phyloP scores from a whole-genome alignment of 1,140 invertebrate genomes.

The Plectus sambesii region DNA sequence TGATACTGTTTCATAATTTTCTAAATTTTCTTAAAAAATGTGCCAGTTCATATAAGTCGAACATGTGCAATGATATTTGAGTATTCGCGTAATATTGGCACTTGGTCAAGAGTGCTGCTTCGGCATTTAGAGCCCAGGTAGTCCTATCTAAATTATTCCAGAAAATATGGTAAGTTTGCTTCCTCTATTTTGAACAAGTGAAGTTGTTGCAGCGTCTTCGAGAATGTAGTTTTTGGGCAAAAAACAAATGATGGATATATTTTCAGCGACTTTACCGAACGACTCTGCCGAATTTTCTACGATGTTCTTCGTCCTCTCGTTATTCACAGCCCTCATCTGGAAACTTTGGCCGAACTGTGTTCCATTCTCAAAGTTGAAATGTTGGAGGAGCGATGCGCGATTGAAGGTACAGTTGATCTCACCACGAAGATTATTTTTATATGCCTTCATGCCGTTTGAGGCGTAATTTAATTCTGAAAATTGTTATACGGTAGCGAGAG shows the following conservation, averaged over 20 bases:
- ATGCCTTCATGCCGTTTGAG: constrained; percentile 45
- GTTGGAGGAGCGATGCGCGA: constrained; percentile 79
- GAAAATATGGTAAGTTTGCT: constrained; percentile 9
- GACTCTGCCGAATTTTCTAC: constrained; percentile 75
- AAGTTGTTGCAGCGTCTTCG: neutral
- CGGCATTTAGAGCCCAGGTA: neutral
- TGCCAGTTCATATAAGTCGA: neutral
- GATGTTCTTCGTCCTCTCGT: constrained; percentile 85
- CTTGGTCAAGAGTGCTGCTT: too few species aligned
- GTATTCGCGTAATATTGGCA: neutral
- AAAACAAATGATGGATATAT: constrained; percentile 8
- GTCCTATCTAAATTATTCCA: constrained; percentile 6
- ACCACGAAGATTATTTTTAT: constrained; percentile 8
- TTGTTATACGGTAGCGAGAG: too few species aligned
- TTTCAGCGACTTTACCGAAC: constrained; percentile 59
- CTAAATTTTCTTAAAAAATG: constrained; percentile 1
- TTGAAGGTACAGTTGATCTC: constrained; percentile 56
- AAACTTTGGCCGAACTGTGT: constrained; percentile 90
- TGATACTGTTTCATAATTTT: neutral
- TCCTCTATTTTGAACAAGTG: constrained; percentile 5
- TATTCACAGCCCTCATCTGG: constrained; percentile 91
- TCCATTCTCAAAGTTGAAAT: constrained; percentile 81
- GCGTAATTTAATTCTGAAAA: too few species aligned
- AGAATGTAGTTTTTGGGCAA: neutral
- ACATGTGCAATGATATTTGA: constrained; percentile 5